phyloP scores from a whole-genome alignment of 2,888 invertebrate genomes.

The Acanthococcus lagerstroemiae region DNA sequence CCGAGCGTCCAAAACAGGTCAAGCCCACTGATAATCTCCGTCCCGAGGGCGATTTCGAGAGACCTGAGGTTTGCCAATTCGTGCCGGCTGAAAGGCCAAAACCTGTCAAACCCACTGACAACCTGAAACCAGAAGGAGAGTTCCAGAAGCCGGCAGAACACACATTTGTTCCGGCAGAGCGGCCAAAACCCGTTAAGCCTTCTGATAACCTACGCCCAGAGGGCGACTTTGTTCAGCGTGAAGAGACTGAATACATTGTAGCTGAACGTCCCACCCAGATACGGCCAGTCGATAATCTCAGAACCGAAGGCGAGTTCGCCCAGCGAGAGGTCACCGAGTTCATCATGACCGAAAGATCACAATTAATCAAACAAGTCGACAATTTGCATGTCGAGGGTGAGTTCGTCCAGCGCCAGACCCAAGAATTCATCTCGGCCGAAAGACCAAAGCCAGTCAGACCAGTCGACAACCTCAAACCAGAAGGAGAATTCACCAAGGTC shows the following conservation, averaged over 20 bases:
- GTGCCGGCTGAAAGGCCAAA: slow-evolving; percentile 40
- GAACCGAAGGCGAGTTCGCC: slow-evolving; percentile 49
- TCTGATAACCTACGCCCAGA: slow-evolving; percentile 41
- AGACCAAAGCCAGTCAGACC: slow-evolving; percentile 43
- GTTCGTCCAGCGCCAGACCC: slow-evolving; percentile 43
- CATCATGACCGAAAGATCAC: slow-evolving; percentile 39
- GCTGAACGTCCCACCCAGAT: slow-evolving; percentile 43
- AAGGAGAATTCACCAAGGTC: slow-evolving; percentile 43
- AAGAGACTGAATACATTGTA: slow-evolving; percentile 38
- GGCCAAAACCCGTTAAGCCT: slow-evolving; percentile 41
- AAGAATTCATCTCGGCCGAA: slow-evolving; percentile 43
- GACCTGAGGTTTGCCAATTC: slow-evolving; percentile 38
- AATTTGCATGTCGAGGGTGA: slow-evolving; percentile 41
- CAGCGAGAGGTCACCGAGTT: slow-evolving; percentile 42
- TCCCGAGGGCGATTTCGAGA: slow-evolving; percentile 45
- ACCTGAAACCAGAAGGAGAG: slow-evolving; percentile 48
- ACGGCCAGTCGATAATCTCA: slow-evolving; percentile 46
- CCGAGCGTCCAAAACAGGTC: slow-evolving; percentile 38
- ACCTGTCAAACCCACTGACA: slow-evolving; percentile 47
- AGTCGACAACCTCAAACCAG: slow-evolving; percentile 40
- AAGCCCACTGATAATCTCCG: slow-evolving; percentile 48
- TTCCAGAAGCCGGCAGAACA: slow-evolving; percentile 40
- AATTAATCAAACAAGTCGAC: slow-evolving; percentile 42
- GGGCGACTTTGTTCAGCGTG: slow-evolving; percentile 40
- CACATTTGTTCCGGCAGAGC: slow-evolving; percentile 47